phyloP scores from a whole-genome alignment of 2,888 invertebrate genomes.

The Drosophila pseudotalamancana region DNA sequence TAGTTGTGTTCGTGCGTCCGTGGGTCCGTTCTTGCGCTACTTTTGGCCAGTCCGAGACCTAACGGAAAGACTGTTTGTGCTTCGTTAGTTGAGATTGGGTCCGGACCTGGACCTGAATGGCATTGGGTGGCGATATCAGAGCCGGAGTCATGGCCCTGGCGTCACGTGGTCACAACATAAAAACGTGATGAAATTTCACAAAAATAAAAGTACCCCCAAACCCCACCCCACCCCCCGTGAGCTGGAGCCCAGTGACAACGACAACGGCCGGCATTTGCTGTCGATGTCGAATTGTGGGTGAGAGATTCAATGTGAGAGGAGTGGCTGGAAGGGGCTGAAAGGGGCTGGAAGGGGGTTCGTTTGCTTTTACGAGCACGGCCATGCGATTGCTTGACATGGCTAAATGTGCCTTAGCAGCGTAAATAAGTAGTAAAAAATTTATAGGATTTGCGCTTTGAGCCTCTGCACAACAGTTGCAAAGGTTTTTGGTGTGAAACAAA shows the following conservation, averaged over 20 bases:
- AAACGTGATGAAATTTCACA: slow-evolving; percentile 84
- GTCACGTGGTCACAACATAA: slow-evolving; percentile 85
- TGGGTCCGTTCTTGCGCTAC: slow-evolving; percentile 10
- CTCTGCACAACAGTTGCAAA: slow-evolving; percentile 67
- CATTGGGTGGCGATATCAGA: slow-evolving; percentile 44
- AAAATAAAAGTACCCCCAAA: slow-evolving; percentile 73
- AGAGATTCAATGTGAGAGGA: no score
- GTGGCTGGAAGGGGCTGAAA: slow-evolving; percentile 5
- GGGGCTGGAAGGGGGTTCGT: slow-evolving; percentile 7
- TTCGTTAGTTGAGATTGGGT: slow-evolving; percentile 44
- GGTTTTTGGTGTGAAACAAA: slow-evolving; percentile 54
- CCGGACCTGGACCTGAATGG: slow-evolving; percentile 14
- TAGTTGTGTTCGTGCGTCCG: slow-evolving; percentile 36
- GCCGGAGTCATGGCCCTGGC: slow-evolving; percentile 69
- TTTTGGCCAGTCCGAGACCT: slow-evolving; percentile 41
- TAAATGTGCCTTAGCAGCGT: slow-evolving; percentile 79
- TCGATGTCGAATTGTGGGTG: slow-evolving; percentile 49
- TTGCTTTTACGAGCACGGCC: slow-evolving; percentile 71
- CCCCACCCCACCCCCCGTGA: background rate
- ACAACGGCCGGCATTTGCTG: slow-evolving; percentile 53
- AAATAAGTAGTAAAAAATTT: slow-evolving; percentile 81
- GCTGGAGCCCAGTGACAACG: slow-evolving; percentile 61
- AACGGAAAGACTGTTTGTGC: slow-evolving; percentile 36
- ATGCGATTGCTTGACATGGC: slow-evolving; percentile 75
- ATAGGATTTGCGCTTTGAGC: slow-evolving; percentile 65